Conservation (phyloP, 2,113 vertebrate species). For the Aptenodytes forsteri region DNA sequence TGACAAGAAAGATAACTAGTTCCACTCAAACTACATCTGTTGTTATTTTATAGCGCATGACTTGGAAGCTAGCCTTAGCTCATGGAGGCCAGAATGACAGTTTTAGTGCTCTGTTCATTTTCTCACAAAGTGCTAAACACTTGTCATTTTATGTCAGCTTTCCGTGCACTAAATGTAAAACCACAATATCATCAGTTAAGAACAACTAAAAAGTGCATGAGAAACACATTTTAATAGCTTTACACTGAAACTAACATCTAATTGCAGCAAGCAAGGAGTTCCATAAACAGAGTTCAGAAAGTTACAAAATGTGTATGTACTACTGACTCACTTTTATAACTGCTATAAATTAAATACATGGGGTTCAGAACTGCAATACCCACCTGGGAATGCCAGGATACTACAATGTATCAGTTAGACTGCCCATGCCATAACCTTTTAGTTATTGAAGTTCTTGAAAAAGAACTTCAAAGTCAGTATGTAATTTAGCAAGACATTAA, state of each 20-base stretch:
- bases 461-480: not conserved
- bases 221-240: not conserved
- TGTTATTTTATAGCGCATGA: not conserved
- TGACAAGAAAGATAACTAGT: not conserved
- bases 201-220: not conserved
- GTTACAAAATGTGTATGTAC: not conserved
- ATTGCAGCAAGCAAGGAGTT: not conserved
- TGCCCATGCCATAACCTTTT: not conserved
- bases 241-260: not conserved
- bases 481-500: not conserved
- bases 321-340: not conserved
- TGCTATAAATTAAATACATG: not conserved
- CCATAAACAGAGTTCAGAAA: not conserved
- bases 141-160: not conserved
- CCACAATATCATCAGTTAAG: not conserved
- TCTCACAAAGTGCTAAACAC: not conserved
- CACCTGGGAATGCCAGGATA: not conserved
- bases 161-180: not conserved
- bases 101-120: not conserved
- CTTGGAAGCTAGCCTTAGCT: not conserved
- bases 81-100: not conserved
- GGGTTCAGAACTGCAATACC: not conserved
- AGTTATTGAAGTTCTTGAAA: not conserved
- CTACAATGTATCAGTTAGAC: not conserved
- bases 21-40: not conserved